Percentiles rank a stretch among this genome's conserved stretches.
Conservation (phyloP, 2,888 invertebrate species). For the Apoda limacodes region DNA sequence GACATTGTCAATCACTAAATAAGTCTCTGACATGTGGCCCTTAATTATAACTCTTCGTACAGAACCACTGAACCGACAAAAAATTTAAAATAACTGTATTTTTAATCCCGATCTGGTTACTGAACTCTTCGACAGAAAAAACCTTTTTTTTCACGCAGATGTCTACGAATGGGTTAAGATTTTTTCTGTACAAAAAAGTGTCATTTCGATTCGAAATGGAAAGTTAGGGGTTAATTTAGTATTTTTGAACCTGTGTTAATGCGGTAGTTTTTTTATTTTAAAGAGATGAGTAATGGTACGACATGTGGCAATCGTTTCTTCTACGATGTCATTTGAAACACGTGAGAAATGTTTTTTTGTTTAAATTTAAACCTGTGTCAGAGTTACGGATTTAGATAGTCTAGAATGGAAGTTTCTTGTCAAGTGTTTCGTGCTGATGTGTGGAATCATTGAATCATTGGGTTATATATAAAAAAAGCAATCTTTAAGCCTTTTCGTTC, state of each 20-base stretch:
- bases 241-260: constrained; percentile 37
- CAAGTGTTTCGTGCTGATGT: constrained; percentile 1
- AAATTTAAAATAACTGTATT: constrained; percentile 57
- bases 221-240: constrained; percentile 59
- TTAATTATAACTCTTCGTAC: constrained; percentile 60
- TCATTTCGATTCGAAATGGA: constrained; percentile 62
- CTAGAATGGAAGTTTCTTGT: constrained; percentile 20
- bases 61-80: constrained; percentile 54
- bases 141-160: constrained; percentile 29
- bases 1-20: constrained; percentile 9
- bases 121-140: constrained; percentile 37
- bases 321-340: constrained; percentile 40
- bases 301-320: constrained; percentile 51
- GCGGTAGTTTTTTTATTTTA: constrained; percentile 31
- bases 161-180: constrained; percentile 59
- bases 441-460: too few species aligned
- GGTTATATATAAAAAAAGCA: too few species aligned
- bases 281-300: constrained; percentile 50
- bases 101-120: constrained; percentile 63
- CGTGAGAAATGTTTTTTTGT: constrained; percentile 46
- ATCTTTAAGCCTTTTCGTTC: too few species aligned
- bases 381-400: constrained; percentile 24
- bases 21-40: constrained; percentile 49
- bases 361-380: constrained; percentile 14
- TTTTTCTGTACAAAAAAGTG: constrained; percentile 39